Percentiles rank a stretch among this genome's conserved stretches.
Conservation (phyloP, 2,888 invertebrate species). For the Erynnis tages region DNA sequence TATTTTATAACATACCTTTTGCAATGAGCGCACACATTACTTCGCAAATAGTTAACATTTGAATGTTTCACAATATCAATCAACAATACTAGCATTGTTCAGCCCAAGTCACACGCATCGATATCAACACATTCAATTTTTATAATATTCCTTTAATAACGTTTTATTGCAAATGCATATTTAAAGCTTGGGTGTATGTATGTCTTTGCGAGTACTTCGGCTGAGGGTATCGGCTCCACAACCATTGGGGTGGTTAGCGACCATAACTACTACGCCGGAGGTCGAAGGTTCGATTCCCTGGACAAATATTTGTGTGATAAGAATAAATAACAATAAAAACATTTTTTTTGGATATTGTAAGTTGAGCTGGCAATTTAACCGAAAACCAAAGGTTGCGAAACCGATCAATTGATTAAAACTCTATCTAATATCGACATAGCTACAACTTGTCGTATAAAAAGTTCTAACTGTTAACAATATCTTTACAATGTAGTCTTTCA, state of each 20-base stretch:
- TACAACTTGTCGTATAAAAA: constrained; percentile 29
- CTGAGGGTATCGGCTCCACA: constrained; percentile 7
- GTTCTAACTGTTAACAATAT: constrained; percentile 30
- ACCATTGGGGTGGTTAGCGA: background rate
- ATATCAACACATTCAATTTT: constrained; percentile 7
- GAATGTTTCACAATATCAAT: constrained; percentile 6
- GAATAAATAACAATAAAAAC: constrained; percentile 1
- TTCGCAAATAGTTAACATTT: constrained; percentile 13
- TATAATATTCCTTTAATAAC: background rate
- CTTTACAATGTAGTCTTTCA: constrained; percentile 30
- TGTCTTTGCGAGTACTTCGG: constrained; percentile 18
- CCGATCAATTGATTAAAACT: constrained; percentile 36
- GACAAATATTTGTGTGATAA: too few species aligned
- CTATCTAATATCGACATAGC: constrained; percentile 35
- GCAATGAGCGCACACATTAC: background rate
- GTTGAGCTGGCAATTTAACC: too few species aligned
- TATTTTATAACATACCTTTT: too few species aligned
- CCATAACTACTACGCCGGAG: too few species aligned
- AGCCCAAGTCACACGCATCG: constrained; percentile 15
- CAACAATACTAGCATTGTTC: constrained; percentile 4
- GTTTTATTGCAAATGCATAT: constrained; percentile 5
- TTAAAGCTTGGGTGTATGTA: background rate
- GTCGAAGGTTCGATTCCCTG: too few species aligned
- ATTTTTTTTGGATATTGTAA: background rate
- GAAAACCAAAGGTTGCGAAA: constrained; percentile 33